A percentile compares a stretch with the other conserved stretches of the same genome.
Conservation (phyloP, 1,140 invertebrate genomes). For the Apis dorsata region DNA sequence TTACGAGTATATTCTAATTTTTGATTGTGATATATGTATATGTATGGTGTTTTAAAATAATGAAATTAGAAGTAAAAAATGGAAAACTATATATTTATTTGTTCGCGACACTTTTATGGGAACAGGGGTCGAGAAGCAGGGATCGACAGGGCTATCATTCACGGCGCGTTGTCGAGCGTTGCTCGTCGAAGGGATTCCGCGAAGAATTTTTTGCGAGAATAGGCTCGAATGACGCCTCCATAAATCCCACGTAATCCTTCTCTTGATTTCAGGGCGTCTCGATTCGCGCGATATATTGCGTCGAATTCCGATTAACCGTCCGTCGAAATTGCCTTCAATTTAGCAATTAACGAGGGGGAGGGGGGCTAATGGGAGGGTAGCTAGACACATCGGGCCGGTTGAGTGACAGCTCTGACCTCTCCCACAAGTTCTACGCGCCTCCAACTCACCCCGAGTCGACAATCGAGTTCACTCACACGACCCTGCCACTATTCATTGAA, state of each 20-base stretch:
- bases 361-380: conserved; percentile 79
- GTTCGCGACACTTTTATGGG: not conserved
- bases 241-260: conserved; percentile 73
- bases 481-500: conserved; percentile 39
- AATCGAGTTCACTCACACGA: conserved; percentile 65
- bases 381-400: conserved; percentile 74
- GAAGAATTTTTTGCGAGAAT: conserved; percentile 41
- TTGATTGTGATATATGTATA: too few species aligned
- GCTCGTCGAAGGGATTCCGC: conserved; percentile 3
- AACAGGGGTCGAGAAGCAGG: not conserved
- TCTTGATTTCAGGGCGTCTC: conserved; percentile 54
- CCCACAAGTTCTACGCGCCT: conserved; percentile 68
- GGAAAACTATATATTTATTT: too few species aligned
- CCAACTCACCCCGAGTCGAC: conserved; percentile 62
- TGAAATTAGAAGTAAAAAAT: too few species aligned
- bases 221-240: conserved; percentile 60
- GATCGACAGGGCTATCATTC: conserved; percentile 29
- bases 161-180: not conserved
- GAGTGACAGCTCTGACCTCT: conserved; percentile 80
- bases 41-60: too few species aligned
- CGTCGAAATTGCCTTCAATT: conserved; percentile 79
- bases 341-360: conserved; percentile 77
- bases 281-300: conserved; percentile 62
- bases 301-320: conserved; percentile 72
- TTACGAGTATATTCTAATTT: too few species aligned